phyloP scores from a whole-genome alignment of 2,113 vertebrate genomes.

The Eulemur macaco region DNA sequence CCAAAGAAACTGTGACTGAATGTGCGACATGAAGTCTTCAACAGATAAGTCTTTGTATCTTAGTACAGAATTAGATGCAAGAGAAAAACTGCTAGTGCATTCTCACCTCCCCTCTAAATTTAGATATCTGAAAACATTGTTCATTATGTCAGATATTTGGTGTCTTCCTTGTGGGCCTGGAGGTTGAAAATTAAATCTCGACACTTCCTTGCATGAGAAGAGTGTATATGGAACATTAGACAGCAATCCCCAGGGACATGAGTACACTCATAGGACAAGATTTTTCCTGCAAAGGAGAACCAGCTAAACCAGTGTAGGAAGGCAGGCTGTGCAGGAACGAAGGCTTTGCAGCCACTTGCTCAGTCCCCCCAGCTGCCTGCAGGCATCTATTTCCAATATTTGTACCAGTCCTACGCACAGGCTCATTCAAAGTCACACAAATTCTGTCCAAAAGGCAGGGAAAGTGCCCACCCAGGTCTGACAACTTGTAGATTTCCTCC shows the following conservation, averaged over 20 bases:
- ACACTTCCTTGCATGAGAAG: constrained; percentile 36
- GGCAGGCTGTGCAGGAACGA: neutral
- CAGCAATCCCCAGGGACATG: neutral
- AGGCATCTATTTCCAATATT: constrained; percentile 6
- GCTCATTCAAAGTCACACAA: constrained; percentile 35
- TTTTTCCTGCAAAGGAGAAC: constrained; percentile 22
- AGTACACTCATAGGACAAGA: neutral
- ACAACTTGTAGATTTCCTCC: constrained; percentile 80
- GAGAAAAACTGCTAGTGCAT: neutral
- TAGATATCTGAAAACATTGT: constrained; percentile 61
- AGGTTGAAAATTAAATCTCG: constrained; percentile 33
- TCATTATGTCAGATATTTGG: constrained; percentile 30
- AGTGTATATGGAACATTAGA: neutral
- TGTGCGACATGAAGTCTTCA: neutral
- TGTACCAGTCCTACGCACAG: neutral
- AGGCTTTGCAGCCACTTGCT: neutral
- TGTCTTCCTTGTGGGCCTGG: constrained; percentile 29
- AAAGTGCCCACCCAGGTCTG: constrained; percentile 67
- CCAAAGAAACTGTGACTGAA: constrained; percentile 10
- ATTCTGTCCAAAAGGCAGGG: constrained; percentile 78
- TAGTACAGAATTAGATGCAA: constrained; percentile 44
- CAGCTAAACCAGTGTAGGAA: neutral
- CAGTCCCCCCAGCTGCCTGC: neutral
- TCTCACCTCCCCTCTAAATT: constrained; percentile 61
- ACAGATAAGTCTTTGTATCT: constrained; percentile 25